Conservation (phyloP, 2,797 vertebrate genomes). For the Helarctos malayanus region DNA sequence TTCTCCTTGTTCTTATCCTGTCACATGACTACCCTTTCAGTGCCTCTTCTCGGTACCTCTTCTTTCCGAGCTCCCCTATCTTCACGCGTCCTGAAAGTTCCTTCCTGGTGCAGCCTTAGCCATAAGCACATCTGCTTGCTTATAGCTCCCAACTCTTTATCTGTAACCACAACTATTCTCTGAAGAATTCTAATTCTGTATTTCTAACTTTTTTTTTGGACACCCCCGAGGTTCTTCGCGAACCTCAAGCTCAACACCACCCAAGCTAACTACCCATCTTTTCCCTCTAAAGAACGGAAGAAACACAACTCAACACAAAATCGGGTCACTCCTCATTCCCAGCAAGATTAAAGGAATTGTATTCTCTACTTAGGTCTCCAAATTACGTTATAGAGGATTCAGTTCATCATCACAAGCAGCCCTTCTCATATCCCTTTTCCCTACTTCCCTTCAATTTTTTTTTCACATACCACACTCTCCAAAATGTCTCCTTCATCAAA, state of each 20-base stretch:
- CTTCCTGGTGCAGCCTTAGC: not conserved
- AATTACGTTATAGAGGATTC: not conserved
- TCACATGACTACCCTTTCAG: not conserved
- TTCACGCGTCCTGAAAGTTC: not conserved
- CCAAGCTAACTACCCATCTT: not conserved
- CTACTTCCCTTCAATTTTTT: not conserved
- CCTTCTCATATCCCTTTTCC: not conserved
- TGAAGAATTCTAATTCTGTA: constrained; percentile 23
- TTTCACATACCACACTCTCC: not conserved
- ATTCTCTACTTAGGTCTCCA: not conserved
- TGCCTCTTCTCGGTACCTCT: not conserved
- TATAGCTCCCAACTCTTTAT: not conserved
- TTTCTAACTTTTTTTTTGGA: not conserved
- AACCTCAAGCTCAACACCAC: not conserved
- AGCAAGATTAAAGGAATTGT: not conserved
- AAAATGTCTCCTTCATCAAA: not conserved
- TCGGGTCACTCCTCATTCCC: not conserved
- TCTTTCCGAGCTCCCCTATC: not conserved
- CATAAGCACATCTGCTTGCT: not conserved
- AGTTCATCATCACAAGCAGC: not conserved
- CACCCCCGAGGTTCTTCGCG: not conserved
- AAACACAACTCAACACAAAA: not conserved
- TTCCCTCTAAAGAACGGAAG: not conserved
- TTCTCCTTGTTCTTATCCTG: not conserved
- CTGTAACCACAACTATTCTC: not conserved